phyloP scores from a whole-genome alignment of 2,888 invertebrate genomes.

The Zonitis immaculata region DNA sequence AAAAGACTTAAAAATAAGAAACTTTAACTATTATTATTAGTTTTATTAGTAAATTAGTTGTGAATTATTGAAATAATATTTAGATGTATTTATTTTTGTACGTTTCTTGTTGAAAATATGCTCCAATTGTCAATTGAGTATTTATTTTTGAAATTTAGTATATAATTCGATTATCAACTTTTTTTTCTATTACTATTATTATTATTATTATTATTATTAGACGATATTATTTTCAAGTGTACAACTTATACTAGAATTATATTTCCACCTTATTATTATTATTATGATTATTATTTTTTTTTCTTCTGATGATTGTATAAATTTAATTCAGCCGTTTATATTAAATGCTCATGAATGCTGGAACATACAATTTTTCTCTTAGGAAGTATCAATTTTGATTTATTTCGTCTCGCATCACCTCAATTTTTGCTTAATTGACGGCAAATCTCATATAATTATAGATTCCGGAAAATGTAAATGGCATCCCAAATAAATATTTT shows the following conservation, averaged over 20 bases:
- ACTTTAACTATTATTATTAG: neutral
- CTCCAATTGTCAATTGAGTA: neutral
- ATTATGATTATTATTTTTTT: neutral
- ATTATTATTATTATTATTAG: too few relatives aligned
- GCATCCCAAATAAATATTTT: too few relatives aligned
- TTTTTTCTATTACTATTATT: neutral
- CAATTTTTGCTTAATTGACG: too few relatives aligned
- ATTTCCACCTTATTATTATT: too few relatives aligned
- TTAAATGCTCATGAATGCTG: slow-evolving; percentile 11
- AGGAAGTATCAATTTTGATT: neutral
- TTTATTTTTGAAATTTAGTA: neutral
- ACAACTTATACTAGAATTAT: neutral
- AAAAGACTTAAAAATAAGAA: neutral
- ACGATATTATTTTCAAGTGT: neutral
- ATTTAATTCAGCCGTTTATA: slow-evolving; percentile 10
- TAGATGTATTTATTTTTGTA: neutral
- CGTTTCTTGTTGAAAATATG: neutral
- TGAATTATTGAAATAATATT: neutral
- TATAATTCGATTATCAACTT: neutral
- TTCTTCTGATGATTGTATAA: neutral
- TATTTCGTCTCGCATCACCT: too few relatives aligned
- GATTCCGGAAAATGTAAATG: too few relatives aligned
- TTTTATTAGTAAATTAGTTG: neutral
- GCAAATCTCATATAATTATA: too few relatives aligned
- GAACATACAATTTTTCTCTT: neutral